Conservation (phyloP, 2,888 invertebrate species). For the Netelia virgata region DNA sequence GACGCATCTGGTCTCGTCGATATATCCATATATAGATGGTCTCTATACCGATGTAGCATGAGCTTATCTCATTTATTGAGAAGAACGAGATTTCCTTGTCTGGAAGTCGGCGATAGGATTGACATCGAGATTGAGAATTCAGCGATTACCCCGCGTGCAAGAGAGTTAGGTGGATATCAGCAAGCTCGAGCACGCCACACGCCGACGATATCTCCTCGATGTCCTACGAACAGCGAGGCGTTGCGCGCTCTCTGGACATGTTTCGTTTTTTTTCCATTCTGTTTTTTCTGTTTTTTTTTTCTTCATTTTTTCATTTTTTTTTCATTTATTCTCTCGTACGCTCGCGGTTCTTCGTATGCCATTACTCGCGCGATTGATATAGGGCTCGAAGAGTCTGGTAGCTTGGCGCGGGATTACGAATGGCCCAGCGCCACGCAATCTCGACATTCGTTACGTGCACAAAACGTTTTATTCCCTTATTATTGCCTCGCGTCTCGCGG, state of each 20-base stretch:
- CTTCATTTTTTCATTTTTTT: constrained; percentile 22
- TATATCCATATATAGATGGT: neutral
- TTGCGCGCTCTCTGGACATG: constrained; percentile 2
- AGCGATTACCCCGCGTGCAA: constrained; percentile 49
- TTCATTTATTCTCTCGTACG: constrained; percentile 33
- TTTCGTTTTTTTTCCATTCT: constrained; percentile 4
- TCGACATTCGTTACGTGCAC: constrained; percentile 69
- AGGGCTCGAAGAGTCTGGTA: constrained; percentile 66
- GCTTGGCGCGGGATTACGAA: constrained; percentile 65
- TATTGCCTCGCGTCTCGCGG: constrained; percentile 42
- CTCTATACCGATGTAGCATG: constrained; percentile 9
- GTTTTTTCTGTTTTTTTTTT: constrained; percentile 1
- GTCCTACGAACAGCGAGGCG: constrained; percentile 3
- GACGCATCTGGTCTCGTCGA: too few relatives aligned
- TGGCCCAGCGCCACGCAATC: constrained; percentile 70
- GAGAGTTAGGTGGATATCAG: constrained; percentile 35
- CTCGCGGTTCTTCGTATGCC: constrained; percentile 52
- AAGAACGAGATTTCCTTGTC: constrained; percentile 29
- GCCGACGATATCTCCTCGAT: constrained; percentile 45
- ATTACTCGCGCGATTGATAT: constrained; percentile 67
- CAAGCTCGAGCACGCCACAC: constrained; percentile 15
- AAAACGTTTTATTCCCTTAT: constrained; percentile 44
- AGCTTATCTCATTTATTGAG: constrained; percentile 34
- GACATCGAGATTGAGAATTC: constrained; percentile 61
- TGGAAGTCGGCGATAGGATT: constrained; percentile 39